Conservation (phyloP, 1,140 invertebrate species). For the Delia radicum region DNA sequence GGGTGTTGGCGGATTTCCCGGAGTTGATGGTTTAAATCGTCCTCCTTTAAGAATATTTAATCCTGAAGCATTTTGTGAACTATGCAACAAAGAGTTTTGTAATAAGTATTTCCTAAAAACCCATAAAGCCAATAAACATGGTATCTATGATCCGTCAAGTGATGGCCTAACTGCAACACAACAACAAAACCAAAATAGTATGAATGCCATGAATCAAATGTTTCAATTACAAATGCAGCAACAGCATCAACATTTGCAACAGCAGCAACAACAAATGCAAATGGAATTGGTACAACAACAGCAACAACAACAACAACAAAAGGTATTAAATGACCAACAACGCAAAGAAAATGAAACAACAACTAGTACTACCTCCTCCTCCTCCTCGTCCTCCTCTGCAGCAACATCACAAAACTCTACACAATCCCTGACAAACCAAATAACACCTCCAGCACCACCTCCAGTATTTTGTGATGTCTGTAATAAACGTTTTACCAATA, state of each 20-base stretch:
- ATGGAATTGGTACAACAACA: constrained; percentile 3
- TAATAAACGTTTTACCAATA: constrained; percentile 59
- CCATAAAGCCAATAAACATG: constrained; percentile 93
- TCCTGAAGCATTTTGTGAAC: constrained; percentile 91
- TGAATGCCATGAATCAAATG: constrained; percentile 38
- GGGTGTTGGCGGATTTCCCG: constrained; percentile 44
- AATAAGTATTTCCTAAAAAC: constrained; percentile 99
- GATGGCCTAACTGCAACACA: background rate
- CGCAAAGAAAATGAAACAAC: constrained; percentile 6
- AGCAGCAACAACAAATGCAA: constrained; percentile 31
- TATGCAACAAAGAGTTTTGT: constrained; percentile 99
- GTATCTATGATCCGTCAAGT: constrained; percentile 70
- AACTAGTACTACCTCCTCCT: constrained; percentile 27
- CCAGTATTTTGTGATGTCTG: constrained; percentile 59
- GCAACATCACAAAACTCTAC: background rate
- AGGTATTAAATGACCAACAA: background rate
- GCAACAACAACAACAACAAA: constrained; percentile 13
- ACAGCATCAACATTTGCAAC: constrained; percentile 32
- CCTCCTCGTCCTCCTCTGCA: constrained; percentile 12
- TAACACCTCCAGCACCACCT: constrained; percentile 37
- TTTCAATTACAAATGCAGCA: constrained; percentile 39
- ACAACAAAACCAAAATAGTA: background rate
- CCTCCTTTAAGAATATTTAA: constrained; percentile 85
- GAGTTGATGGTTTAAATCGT: constrained; percentile 59
- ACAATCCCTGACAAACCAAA: constrained; percentile 32